These are phyloP conservation scores for Diabrotica undecimpunctata DNA, from an alignment of 1,140 invertebrate genomes.

Conservation along the genomic window DNA sequence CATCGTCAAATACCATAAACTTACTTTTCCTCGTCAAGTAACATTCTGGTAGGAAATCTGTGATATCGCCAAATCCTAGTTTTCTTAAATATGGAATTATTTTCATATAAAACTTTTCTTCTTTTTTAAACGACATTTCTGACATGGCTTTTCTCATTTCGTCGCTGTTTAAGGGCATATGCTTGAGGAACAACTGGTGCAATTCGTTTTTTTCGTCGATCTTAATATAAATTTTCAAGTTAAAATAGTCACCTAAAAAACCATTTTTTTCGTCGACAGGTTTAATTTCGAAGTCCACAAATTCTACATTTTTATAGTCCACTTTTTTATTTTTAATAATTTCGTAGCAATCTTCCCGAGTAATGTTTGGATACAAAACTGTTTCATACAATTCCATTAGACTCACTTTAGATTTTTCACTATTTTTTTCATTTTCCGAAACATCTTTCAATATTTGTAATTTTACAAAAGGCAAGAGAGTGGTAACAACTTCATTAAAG, in stretches of 20 bases:
- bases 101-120: not conserved
- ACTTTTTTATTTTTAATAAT: not conserved
- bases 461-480: not conserved
- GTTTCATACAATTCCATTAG: not conserved
- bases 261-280: not conserved
- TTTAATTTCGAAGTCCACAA: not conserved
- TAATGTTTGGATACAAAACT: not conserved
- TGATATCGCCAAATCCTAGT: not conserved
- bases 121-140: not conserved
- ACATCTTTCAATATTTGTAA: not conserved
- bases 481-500: not conserved
- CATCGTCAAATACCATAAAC: not conserved
- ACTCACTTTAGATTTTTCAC: not conserved
- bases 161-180: not conserved
- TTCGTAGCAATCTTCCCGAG: not conserved
- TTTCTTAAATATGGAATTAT: not conserved
- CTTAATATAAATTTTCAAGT: not conserved
- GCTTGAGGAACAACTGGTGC: not conserved
- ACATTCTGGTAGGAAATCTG: not conserved
- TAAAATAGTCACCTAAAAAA: not conserved
- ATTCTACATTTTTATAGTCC: not conserved
- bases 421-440: not conserved
- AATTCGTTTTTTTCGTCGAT: not conserved
- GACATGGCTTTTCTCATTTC: not conserved
- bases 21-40: not conserved